phyloP scores from a whole-genome alignment of 2,888 invertebrate species.

The Tachina fera region DNA sequence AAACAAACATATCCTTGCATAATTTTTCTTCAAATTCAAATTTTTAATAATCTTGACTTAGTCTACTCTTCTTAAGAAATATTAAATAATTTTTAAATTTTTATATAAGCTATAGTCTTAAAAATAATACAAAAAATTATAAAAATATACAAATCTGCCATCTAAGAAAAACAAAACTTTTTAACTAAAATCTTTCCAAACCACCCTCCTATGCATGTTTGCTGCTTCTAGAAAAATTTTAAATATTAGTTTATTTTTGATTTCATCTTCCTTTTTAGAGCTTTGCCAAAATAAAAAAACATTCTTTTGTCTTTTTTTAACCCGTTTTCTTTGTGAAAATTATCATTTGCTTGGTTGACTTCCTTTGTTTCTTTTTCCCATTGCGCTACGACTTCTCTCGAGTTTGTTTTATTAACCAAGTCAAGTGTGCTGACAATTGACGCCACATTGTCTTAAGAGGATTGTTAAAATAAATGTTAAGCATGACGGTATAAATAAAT shows the following conservation, averaged over 20 bases:
- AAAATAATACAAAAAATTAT: no score
- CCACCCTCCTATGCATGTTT: not conserved
- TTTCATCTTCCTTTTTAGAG: slow-evolving; percentile 10
- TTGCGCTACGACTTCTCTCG: slow-evolving; percentile 15
- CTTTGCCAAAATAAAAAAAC: slow-evolving; percentile 32
- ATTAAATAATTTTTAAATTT: no score
- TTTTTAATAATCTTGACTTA: no score
- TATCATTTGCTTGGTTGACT: slow-evolving; percentile 55
- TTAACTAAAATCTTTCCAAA: no score
- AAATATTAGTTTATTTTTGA: slow-evolving; percentile 23
- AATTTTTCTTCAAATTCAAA: no score
- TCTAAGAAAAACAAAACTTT: no score
- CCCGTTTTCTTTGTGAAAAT: slow-evolving; percentile 58
- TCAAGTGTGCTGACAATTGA: slow-evolving; percentile 71
- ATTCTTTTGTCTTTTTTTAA: slow-evolving; percentile 51
- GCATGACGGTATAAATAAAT: slow-evolving; percentile 46
- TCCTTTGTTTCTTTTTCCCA: not conserved
- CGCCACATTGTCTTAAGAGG: slow-evolving; percentile 72
- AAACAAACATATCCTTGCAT: no score
- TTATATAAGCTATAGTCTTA: no score
- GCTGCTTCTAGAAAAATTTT: not conserved
- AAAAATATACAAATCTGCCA: no score
- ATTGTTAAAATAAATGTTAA: slow-evolving; percentile 70
- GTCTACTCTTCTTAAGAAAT: no score
- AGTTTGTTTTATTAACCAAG: slow-evolving; percentile 69